These are phyloP conservation scores for Drosophila buzzatii DNA, from an alignment of 2,888 invertebrate species.

Conservation along the genomic window DNA sequence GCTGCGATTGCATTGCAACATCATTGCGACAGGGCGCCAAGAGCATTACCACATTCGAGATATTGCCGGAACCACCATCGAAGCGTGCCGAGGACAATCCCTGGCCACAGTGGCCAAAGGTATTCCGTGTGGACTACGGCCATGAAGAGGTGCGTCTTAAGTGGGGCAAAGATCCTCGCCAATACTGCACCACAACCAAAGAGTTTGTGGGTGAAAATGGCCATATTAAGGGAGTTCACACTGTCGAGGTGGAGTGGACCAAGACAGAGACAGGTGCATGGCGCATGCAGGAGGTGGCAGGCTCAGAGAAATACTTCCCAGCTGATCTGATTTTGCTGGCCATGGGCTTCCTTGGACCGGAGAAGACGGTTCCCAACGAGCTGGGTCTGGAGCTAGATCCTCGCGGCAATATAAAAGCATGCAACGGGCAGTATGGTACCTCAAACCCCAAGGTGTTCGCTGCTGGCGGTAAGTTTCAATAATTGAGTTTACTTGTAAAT, in stretches of 20 bases:
- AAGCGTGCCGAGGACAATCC: constrained; percentile 95
- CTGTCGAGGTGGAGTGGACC: constrained; percentile 96
- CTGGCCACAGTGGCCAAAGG: constrained; percentile 99
- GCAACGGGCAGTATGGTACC: constrained; percentile 91
- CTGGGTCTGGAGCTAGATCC: constrained; percentile 93
- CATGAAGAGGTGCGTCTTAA: constrained; percentile 98
- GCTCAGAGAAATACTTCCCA: constrained; percentile 91
- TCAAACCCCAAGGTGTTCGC: constrained; percentile 95
- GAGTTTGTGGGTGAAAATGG: constrained; percentile 96
- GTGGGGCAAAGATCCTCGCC: constrained; percentile 96
- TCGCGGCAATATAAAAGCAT: constrained; percentile 95
- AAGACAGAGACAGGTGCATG: constrained; percentile 96
- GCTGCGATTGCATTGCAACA: constrained; percentile 99
- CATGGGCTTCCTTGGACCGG: constrained; percentile 99
- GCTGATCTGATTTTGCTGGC: constrained; percentile 97
- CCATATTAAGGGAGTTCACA: constrained; percentile 95
- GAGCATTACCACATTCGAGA: constrained; percentile 97
- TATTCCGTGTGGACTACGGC: constrained; percentile 98
- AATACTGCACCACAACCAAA: constrained; percentile 97
- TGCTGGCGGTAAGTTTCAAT: constrained; percentile 92
- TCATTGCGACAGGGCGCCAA: constrained; percentile 96
- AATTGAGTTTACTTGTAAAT: not conserved
- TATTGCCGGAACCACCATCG: constrained; percentile 95
- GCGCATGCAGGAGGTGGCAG: constrained; percentile 95
- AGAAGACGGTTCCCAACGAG: constrained; percentile 94